Evolutionary conservation across 1,140 invertebrate genomes (phyloP), one percentile per base, ranked within the genome.

Genomic region (Panagrolaimus sp.): DNA sequence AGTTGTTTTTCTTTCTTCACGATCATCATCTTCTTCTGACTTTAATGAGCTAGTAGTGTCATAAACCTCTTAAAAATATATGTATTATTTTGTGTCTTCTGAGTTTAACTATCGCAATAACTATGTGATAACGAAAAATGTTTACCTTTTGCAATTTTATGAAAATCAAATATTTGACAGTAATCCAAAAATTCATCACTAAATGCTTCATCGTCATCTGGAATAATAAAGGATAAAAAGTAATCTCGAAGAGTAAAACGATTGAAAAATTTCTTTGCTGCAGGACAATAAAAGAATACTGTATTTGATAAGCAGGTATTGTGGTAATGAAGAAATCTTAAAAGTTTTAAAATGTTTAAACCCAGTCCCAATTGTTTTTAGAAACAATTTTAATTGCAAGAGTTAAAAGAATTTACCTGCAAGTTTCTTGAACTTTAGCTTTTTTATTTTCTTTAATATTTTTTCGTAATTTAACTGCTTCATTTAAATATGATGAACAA

Each of bases 401-500:
- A n/a, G n/a, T n/a, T n/a, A n/a, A n/a, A n/a, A n/a, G n/a, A n/a
- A n/a, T n/a, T 5, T 25, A 57, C 51, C 51, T 57, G 51, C 51
- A 57, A 57, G 51, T 57, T 20, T 57, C 62, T 20, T 63, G 62
- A 42, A 20, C 27, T 13, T 27, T n/a, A n/a, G 27, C 27, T 23
- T 43, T 43, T 27, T 43, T 63, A 9, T 63, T 63, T 27, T 16
- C 62, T 31, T 20, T 63, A n/a, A 63, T 20, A 9, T 42, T 31
- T 11, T 63, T 63, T 63, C 27, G 31, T 13, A 42, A 43, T 42
- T 42, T 42, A 9, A 43, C 62, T 38, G 62, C 62, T 63, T 63
- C 62, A 43, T n/a, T 43, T 1, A 63, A 43, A 63, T 42, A 63
- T n/a, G 27, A 31, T 63, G 62, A 63, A 38, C 62, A 63, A 13